These are phyloP conservation scores for Tyrannus savana DNA, from an alignment of 2,113 vertebrate genomes.

Conservation along the genomic window DNA sequence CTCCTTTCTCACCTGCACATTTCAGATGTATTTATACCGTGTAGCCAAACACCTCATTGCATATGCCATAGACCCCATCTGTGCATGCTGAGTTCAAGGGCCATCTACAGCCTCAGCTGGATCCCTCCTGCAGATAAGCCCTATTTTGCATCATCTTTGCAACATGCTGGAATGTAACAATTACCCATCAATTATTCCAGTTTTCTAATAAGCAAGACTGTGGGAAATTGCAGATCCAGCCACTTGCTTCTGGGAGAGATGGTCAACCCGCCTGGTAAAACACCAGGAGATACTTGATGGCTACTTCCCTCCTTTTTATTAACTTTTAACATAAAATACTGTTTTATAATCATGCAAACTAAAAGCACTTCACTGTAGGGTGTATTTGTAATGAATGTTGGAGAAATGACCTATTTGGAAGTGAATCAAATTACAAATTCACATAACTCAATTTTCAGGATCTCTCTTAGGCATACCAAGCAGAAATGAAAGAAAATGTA, in stretches of 20 bases:
- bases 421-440: slow-evolving; percentile 41
- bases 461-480: slow-evolving; percentile 18
- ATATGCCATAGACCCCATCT: not conserved
- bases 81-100: not conserved
- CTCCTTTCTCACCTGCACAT: not conserved
- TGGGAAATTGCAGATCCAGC: not conserved
- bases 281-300: not conserved
- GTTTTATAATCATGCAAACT: slow-evolving; percentile 29
- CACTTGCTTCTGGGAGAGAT: not conserved
- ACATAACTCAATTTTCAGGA: slow-evolving; percentile 39
- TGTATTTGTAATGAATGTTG: slow-evolving; percentile 22
- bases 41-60: not conserved
- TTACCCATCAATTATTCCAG: not conserved
- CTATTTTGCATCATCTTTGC: not conserved
- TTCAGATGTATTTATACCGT: not conserved
- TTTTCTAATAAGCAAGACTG: not conserved
- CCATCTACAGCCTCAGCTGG: not conserved
- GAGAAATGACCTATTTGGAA: slow-evolving; percentile 48
- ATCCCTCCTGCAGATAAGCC: not conserved
- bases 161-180: not conserved
- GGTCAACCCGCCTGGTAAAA: not conserved
- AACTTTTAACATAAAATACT: slow-evolving; percentile 15
- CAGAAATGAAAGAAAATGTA: slow-evolving; percentile 4
- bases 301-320: not conserved
- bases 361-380: not conserved